Conservation (phyloP, 2,797 vertebrate species). For the Euphonia xanthogaster region DNA sequence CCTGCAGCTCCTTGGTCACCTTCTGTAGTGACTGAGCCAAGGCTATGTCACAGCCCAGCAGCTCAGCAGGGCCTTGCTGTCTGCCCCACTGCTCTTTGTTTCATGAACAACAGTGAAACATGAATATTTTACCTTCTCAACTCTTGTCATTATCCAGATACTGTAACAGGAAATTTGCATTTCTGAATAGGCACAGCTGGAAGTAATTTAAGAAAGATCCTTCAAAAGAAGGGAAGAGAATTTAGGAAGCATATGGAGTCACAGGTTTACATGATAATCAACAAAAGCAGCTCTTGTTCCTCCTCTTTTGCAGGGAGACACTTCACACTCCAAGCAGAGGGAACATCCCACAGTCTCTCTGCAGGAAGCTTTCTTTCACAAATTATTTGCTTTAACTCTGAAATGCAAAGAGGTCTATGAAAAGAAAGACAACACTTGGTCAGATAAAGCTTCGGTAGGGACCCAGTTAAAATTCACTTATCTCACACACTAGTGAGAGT, state of each 20-base stretch:
- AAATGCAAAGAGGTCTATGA: background rate
- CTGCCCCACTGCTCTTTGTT: background rate
- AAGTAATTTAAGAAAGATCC: conserved; percentile 34
- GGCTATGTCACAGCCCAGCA: background rate
- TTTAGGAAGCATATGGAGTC: conserved; percentile 45
- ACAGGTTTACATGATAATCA: conserved; percentile 71
- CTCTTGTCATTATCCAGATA: conserved; percentile 33
- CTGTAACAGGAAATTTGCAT: conserved; percentile 53
- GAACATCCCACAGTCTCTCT: conserved; percentile 37
- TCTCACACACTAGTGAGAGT: background rate
- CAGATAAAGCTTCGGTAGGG: background rate
- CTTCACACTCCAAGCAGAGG: conserved; percentile 11
- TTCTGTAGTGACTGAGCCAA: background rate
- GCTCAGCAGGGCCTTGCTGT: background rate
- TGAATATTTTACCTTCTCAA: conserved; percentile 35
- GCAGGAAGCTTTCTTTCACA: conserved; percentile 35
- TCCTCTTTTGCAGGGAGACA: conserved; percentile 16
- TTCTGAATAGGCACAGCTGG: conserved; percentile 43
- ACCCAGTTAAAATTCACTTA: background rate
- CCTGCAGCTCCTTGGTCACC: background rate
- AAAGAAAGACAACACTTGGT: background rate
- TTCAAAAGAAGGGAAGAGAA: conserved; percentile 15
- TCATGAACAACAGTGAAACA: background rate
- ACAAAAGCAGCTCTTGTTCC: conserved; percentile 57
- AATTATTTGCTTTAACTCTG: conserved; percentile 9